Conservation (phyloP, 1,140 invertebrate species). For the Panulirus ornatus region DNA sequence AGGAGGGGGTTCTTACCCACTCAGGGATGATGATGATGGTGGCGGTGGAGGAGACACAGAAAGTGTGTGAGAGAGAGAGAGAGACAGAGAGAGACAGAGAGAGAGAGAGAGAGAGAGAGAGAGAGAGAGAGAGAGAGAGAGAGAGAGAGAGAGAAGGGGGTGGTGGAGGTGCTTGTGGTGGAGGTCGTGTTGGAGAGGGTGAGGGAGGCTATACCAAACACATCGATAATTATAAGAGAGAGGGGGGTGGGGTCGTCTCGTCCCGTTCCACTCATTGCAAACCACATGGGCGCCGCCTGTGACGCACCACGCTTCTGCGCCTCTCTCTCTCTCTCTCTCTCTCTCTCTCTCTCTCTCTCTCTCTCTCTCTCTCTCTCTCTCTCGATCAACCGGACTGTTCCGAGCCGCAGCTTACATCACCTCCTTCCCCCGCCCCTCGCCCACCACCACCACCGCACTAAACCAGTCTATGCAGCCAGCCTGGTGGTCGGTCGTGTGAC, state of each 20-base stretch:
- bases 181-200: no score
- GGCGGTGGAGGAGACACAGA: neutral
- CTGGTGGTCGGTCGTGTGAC: no score
- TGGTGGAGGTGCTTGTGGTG: no score
- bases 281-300: no score
- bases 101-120: neutral
- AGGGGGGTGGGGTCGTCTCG: no score
- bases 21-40: no score
- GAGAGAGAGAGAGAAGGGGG: no score
- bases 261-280: neutral
- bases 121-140: neutral
- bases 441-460: neutral
- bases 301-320: neutral
- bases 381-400: neutral
- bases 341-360: conserved; percentile 14
- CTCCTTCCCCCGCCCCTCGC: neutral
- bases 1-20: no score
- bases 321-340: conserved; percentile 1
- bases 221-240: no score
- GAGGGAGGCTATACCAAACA: no score
- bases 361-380: conserved; percentile 11
- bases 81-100: neutral
- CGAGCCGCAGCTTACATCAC: no score
- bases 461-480: no score
- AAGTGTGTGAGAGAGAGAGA: neutral